Conservation (phyloP, 2,888 invertebrate genomes). For the Idaea straminata region DNA sequence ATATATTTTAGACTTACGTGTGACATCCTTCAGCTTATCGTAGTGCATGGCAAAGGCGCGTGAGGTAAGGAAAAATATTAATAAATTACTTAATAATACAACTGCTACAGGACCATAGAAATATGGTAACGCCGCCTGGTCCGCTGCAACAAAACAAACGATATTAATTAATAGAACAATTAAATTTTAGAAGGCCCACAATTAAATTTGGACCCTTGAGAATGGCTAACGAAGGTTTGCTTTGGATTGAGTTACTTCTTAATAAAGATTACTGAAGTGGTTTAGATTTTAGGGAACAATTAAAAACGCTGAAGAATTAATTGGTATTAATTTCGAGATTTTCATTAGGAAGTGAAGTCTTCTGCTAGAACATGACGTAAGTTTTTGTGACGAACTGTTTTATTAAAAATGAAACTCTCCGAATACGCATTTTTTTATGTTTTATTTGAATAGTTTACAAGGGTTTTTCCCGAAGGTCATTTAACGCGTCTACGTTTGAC, state of each 20-base stretch:
- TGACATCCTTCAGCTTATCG: slow-evolving; percentile 72
- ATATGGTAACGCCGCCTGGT: slow-evolving; percentile 79
- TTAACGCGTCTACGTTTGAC: background rate
- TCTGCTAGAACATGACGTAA: too few species aligned
- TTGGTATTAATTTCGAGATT: background rate
- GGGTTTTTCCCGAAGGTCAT: background rate
- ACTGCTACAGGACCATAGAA: slow-evolving; percentile 82
- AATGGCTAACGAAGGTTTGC: slow-evolving; percentile 9
- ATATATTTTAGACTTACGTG: slow-evolving; percentile 53
- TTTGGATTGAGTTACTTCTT: slow-evolving; percentile 5
- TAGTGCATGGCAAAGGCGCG: slow-evolving; percentile 73
- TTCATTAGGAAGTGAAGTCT: background rate
- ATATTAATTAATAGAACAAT: background rate
- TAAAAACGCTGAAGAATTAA: background rate
- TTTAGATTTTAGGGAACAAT: background rate
- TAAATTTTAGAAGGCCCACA: slow-evolving; percentile 6
- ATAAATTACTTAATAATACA: slow-evolving; percentile 73
- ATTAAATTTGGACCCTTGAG: slow-evolving; percentile 4
- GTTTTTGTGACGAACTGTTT: background rate
- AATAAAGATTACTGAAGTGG: background rate
- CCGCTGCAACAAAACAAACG: slow-evolving; percentile 61
- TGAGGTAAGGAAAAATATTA: slow-evolving; percentile 79
- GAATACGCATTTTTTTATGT: background rate
- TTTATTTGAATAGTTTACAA: background rate
- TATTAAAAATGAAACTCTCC: background rate